These are phyloP conservation scores for Eurosta solidaginis DNA, from an alignment of 1,140 invertebrate species.

Conservation along the genomic window DNA sequence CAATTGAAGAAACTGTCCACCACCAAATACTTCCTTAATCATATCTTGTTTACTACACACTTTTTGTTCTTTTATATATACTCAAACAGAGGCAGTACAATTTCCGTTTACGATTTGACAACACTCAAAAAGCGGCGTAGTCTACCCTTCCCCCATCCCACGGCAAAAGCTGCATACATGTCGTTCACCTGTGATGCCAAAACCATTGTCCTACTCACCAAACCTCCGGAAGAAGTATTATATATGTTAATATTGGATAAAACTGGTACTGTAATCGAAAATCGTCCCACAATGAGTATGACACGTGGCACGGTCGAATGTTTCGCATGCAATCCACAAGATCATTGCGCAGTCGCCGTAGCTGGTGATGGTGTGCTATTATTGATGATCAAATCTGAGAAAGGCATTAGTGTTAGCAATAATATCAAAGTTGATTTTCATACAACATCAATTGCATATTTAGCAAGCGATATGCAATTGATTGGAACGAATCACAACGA, in stretches of 20 bases:
- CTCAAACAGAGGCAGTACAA: slow-evolving; percentile 46
- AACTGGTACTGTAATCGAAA: slow-evolving; percentile 71
- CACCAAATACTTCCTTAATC: too few relatives aligned
- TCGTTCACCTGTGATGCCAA: slow-evolving; percentile 76
- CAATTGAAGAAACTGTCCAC: too few relatives aligned
- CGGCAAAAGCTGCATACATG: slow-evolving; percentile 49
- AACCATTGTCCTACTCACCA: slow-evolving; percentile 71
- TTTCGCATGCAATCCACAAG: slow-evolving; percentile 68
- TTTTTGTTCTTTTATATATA: too few relatives aligned
- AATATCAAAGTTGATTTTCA: slow-evolving; percentile 75
- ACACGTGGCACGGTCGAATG: slow-evolving; percentile 55
- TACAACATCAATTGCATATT: slow-evolving; percentile 68
- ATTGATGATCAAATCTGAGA: slow-evolving; percentile 73
- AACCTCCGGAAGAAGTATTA: slow-evolving; percentile 74
- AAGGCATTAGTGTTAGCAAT: slow-evolving; percentile 71
- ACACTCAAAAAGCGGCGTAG: slow-evolving; percentile 65
- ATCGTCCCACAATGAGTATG: slow-evolving; percentile 66
- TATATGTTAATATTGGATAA: slow-evolving; percentile 79
- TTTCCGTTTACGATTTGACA: slow-evolving; percentile 65
- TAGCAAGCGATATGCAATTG: slow-evolving; percentile 72
- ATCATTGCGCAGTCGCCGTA: slow-evolving; percentile 71
- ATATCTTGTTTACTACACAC: too few relatives aligned
- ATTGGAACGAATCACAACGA: slow-evolving; percentile 73
- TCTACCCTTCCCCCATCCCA: slow-evolving; percentile 65
- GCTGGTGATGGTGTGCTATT: slow-evolving; percentile 72